phyloP scores from a whole-genome alignment of 2,113 vertebrate species.

The Solenodon paradoxus region DNA sequence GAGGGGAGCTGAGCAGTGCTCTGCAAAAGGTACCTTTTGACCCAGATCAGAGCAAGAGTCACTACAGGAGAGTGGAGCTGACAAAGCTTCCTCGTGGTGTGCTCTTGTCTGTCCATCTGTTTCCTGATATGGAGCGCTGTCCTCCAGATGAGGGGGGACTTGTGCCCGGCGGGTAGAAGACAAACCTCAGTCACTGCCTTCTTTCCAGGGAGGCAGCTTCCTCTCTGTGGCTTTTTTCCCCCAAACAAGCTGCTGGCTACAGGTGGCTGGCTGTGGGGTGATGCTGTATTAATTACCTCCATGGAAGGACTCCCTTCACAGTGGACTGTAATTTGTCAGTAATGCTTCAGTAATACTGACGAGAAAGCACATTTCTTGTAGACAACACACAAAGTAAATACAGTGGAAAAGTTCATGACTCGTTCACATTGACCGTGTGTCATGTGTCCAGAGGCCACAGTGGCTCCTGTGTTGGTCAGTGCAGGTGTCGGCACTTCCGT shows the following conservation, averaged over 20 bases:
- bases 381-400: not conserved
- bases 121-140: not conserved
- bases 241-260: too few species aligned
- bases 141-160: not conserved
- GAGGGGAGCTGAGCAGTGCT: not conserved
- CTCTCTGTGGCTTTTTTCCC: too few species aligned
- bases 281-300: not conserved
- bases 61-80: too few species aligned
- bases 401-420: not conserved
- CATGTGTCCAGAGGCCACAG: not conserved
- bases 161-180: not conserved
- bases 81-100: not conserved
- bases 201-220: not conserved
- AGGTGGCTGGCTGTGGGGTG: not conserved
- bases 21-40: not conserved
- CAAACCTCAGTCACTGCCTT: not conserved
- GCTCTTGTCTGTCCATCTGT: accelerated
- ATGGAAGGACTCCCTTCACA: not conserved
- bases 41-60: not conserved
- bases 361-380: not conserved
- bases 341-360: not conserved
- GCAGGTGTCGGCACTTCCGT: not conserved
- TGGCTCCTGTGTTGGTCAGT: not conserved
- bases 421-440: too few species aligned
- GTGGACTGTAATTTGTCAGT: not conserved